phyloP scores from a whole-genome alignment of 2,113 vertebrate genomes.

The Semicossyphus pulcher region DNA sequence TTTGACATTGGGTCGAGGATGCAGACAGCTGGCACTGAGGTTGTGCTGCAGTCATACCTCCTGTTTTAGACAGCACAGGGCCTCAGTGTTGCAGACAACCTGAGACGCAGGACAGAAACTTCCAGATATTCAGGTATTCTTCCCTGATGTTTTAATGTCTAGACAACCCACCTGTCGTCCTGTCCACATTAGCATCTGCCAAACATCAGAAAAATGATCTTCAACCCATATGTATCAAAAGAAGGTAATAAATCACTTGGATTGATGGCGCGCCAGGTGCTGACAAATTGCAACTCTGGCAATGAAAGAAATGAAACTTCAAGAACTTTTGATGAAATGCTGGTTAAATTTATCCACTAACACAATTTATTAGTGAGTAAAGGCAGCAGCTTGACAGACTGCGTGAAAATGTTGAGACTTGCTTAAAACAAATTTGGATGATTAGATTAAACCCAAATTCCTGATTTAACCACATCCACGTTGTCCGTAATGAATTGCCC shows the following conservation, averaged over 20 bases:
- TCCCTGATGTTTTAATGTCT: not conserved
- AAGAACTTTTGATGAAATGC: not conserved
- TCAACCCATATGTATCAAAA: not conserved
- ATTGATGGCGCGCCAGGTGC: not conserved
- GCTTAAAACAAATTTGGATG: not conserved
- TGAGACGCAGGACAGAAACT: not conserved
- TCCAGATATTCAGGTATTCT: not conserved
- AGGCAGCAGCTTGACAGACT: not conserved
- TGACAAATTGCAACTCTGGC: not conserved
- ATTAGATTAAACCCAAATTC: no score
- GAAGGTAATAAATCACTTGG: not conserved
- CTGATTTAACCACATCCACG: not conserved
- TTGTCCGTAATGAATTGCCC: not conserved
- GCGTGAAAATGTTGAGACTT: not conserved
- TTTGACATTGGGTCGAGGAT: not conserved
- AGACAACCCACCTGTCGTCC: not conserved
- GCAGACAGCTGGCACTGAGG: not conserved
- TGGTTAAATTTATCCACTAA: not conserved
- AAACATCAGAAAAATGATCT: not conserved
- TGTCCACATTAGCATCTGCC: constrained; percentile 9
- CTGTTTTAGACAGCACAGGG: constrained; percentile 16
- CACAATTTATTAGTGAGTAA: not conserved
- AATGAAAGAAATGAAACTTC: no score
- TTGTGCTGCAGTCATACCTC: not conserved
- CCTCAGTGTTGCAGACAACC: constrained; percentile 1